Percentiles rank a stretch among this genome's conserved stretches.
phyloP scores from a whole-genome alignment of 2,797 vertebrate species.

The Siniperca undulata region DNA sequence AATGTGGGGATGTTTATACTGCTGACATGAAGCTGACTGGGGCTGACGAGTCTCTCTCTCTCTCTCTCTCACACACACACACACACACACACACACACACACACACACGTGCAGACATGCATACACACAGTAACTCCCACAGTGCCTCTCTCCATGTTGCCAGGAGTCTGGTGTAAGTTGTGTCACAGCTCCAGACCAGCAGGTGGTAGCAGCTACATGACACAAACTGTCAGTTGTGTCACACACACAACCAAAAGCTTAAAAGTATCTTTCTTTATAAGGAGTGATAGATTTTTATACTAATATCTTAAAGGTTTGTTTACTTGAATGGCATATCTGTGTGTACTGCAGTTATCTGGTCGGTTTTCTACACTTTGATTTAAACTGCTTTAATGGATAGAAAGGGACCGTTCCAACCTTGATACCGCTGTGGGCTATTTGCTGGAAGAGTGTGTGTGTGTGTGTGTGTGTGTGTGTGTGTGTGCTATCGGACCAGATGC shows the following conservation, averaged over 20 bases:
- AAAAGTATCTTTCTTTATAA: not conserved
- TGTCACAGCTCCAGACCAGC: constrained; percentile 37
- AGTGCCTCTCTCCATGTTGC: not conserved
- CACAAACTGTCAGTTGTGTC: not conserved
- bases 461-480: constrained; percentile 35
- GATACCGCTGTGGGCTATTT: constrained; percentile 32
- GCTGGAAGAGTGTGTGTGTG: constrained; percentile 27
- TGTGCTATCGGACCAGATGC: constrained; percentile 46
- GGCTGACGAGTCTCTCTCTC: not conserved
- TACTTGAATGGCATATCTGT: not conserved
- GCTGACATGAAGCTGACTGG: not conserved
- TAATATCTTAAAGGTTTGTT: not conserved
- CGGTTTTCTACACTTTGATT: not conserved
- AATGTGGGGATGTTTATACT: not conserved
- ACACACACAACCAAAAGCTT: not conserved
- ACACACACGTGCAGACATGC: constrained; percentile 1
- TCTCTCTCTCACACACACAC: not conserved
- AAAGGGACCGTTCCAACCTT: not conserved
- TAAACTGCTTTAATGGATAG: not conserved
- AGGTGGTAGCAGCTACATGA: constrained; percentile 50
- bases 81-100: not conserved
- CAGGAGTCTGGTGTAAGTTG: not conserved
- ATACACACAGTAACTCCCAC: not conserved
- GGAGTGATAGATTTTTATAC: not conserved
- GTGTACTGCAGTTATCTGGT: not conserved